Percentiles rank a stretch among this genome's conserved stretches.
These are phyloP conservation scores for Limenitis arthemis DNA, from an alignment of 2,888 invertebrate genomes.

Conservation along the genomic window DNA sequence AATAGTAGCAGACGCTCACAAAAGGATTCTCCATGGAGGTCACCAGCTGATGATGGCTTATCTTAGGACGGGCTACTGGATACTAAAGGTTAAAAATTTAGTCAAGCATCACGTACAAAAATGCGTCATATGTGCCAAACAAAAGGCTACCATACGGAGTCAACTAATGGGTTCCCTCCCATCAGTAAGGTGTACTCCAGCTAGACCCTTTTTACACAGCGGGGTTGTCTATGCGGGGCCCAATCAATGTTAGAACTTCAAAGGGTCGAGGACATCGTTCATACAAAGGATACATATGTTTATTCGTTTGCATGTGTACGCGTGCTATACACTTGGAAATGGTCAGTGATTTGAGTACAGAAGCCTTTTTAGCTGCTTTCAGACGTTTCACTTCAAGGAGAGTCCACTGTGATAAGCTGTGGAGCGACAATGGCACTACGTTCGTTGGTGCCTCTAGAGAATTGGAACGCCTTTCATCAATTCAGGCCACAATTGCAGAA, in stretches of 20 bases:
- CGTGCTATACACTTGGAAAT: slow-evolving; percentile 21
- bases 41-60: slow-evolving; percentile 20
- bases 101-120: slow-evolving; percentile 6
- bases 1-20: slow-evolving; percentile 26
- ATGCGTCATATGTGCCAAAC: slow-evolving; percentile 9
- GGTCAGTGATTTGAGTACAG: slow-evolving; percentile 17
- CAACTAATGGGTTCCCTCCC: slow-evolving; percentile 15
- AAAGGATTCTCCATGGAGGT: slow-evolving; percentile 26
- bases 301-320: slow-evolving; percentile 23
- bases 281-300: slow-evolving; percentile 16
- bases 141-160: slow-evolving; percentile 1
- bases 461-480: slow-evolving; percentile 5
- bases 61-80: slow-evolving; percentile 21
- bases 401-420: slow-evolving; percentile 22
- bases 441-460: slow-evolving; percentile 23
- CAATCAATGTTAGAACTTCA: slow-evolving; percentile 8
- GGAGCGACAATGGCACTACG: slow-evolving; percentile 28
- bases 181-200: slow-evolving; percentile 4
- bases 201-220: slow-evolving; percentile 10
- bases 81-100: background rate
- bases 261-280: slow-evolving; percentile 14
- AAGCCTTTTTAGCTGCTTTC: slow-evolving; percentile 24
- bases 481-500: slow-evolving; percentile 2
- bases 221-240: slow-evolving; percentile 22
- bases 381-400: slow-evolving; percentile 23